Evolutionary conservation across 2,888 invertebrate genomes (phyloP), one percentile per base, ranked within the genome.

Genomic region (Pediacus dermestoides): DNA sequence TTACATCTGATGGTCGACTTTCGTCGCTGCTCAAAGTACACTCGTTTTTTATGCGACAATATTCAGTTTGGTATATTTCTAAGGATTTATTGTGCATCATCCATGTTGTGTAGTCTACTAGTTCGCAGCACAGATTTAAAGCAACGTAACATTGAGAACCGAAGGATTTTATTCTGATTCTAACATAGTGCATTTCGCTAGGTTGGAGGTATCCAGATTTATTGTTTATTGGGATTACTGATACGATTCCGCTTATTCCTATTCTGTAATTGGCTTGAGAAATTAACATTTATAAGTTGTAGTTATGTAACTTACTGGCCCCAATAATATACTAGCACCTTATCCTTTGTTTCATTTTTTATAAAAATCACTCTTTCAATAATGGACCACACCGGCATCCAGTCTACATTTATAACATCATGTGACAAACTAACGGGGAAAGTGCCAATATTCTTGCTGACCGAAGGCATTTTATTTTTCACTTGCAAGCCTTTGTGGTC

Each of bases 241-340:
- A 50, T 4, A 55, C 18, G 1, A 49, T 21, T 23, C 45, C 33
- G 1, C 45, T 34, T 18, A 56, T 50, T 18, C 31, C 33, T 7
- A 39, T 34, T n/a, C 53, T 55, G 39, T 13, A 52, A 48, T 21
- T 25, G 26, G 9, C 4, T 25, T 6, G 10, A 31, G 6, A 14
- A 15, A 34, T 27, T 27, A 12, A 15, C 8, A 6, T 2, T 30
- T 10, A 12, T 8, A 7, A n/a, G 10, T 6, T 32, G 9, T 16
- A 25, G 3, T 26, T 4, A 1, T 13, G 15, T 9, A 36, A 45
- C 43, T 48, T 57, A 71, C 71, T 50, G 58, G 47, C 61, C 56
- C 70, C 70, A 73, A 12, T 58, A 47, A 42, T 67, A 73, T 7
- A 63, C 61, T 12, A 72, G 51, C 2, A 64, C 56, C 32, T 41